A percentile compares a stretch with the other conserved stretches of the same genome.
phyloP scores from a whole-genome alignment of 2,797 vertebrate genomes.

The Chaetophractus vellerosus region DNA sequence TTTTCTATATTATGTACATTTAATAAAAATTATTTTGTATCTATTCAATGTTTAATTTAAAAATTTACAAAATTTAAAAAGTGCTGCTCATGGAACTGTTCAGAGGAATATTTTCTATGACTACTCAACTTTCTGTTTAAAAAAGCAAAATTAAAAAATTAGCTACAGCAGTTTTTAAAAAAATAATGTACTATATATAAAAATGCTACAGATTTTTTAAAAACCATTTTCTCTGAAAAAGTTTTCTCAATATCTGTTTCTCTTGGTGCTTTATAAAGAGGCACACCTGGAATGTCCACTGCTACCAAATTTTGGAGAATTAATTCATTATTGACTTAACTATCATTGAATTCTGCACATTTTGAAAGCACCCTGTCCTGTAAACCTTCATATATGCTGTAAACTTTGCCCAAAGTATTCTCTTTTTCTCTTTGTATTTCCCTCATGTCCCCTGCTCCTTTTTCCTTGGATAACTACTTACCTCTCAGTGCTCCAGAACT shows the following conservation, averaged over 20 bases:
- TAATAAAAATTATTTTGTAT: slow-evolving; percentile 24
- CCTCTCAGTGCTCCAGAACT: not conserved
- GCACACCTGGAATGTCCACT: not conserved
- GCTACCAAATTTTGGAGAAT: slow-evolving; percentile 5
- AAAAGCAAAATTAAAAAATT: not conserved
- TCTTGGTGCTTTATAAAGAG: not conserved
- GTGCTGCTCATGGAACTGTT: not conserved
- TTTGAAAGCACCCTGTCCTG: not conserved
- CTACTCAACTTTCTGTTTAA: not conserved
- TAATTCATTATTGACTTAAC: not conserved
- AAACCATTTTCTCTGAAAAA: not conserved
- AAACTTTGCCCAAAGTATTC: not conserved
- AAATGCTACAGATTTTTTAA: not conserved
- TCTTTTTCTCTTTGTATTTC: not conserved
- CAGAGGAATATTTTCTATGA: not conserved
- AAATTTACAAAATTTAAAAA: not conserved
- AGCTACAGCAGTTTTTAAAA: not conserved
- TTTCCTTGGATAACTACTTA: not conserved
- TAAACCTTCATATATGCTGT: not conserved
- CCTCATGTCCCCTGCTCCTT: not conserved
- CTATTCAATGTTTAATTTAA: slow-evolving; percentile 33
- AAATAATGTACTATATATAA: not conserved
- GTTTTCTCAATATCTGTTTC: not conserved
- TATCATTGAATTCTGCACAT: not conserved
- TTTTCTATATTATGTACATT: slow-evolving; percentile 18